Evolutionary conservation across 2,797 vertebrate species (phyloP), one percentile per base, ranked within the genome.

Genomic region (Sebastes diaconus): DNA sequence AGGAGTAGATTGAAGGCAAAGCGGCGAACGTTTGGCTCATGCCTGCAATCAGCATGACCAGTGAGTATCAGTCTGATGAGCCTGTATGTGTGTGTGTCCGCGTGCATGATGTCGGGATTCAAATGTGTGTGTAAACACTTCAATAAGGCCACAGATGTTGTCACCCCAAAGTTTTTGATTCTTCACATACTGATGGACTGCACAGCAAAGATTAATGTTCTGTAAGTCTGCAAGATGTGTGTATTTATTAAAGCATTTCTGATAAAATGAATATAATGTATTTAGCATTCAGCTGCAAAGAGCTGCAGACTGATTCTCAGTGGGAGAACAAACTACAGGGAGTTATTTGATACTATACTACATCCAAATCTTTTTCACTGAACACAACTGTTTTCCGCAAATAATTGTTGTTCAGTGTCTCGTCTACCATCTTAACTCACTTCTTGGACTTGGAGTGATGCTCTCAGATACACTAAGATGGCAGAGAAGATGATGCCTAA

Each of bases 21-120:
- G 67, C 22, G 2, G 60, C 22, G 29, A 84, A 73, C 14, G 16
- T 69, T 60, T 77, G 81, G 72, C 73, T 75, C 71, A 58, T 84
- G 83, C 14, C 78, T 59, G 55, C 58, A 61, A 72, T 75, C 81
- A 87, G 57, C 67, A 93, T 88, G 80, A 83, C 77, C 73, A 81
- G 87, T 91, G 70, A 91, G 84, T 90, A 90, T 61, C 55, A 73
- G 12, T 42, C 29, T 25, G 65, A 57, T 34, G 64, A 67, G 8
- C 8, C 30, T 60, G 16, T 60, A 9, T 74, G 12, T 84, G 30
- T 39, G 22, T 82, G 18, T 74, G 27, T 39, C 25, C 4, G 3
- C 5, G 7, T 58, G 24, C 8, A 52, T 3, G 5, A 69, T 27
- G 8, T 12, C 4, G 6, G 13, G 14, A 59, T 75, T 36, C 58